These are phyloP conservation scores for Lepidurus packardi DNA, from an alignment of 1,140 invertebrate species.

Conservation along the genomic window DNA sequence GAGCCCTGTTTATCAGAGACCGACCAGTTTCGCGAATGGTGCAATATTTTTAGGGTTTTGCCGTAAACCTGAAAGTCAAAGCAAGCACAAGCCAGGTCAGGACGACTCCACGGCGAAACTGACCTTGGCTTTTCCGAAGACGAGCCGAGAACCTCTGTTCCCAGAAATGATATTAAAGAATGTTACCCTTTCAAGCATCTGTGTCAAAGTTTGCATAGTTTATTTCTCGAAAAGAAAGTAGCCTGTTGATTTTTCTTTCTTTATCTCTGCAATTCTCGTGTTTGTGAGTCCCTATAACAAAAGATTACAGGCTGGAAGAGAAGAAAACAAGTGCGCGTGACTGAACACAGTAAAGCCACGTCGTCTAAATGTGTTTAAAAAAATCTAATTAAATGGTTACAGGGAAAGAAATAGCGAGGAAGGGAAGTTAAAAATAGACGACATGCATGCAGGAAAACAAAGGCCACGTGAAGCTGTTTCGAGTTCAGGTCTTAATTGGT, in stretches of 20 bases:
- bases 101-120: no score
- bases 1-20: background rate
- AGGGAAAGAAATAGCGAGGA: background rate
- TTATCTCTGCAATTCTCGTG: no score
- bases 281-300: no score
- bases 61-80: background rate
- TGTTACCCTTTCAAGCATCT: no score
- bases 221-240: no score
- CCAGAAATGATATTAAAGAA: no score
- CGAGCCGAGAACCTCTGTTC: no score
- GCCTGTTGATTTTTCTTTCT: no score
- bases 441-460: background rate
- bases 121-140: no score
- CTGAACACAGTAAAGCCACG: background rate
- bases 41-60: background rate
- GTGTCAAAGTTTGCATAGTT: no score
- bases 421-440: background rate
- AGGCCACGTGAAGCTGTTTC: background rate
- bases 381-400: background rate
- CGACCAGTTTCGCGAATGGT: background rate
- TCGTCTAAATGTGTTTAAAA: background rate
- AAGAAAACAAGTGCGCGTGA: constrained; percentile 7
- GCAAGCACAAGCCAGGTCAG: background rate
- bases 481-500: background rate
- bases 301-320: background rate